A percentile compares a stretch with the other conserved stretches of the same genome.
Evolutionary conservation across 2,797 vertebrate species (phyloP).

Genomic region (Oreonectes daqikongensis): DNA sequence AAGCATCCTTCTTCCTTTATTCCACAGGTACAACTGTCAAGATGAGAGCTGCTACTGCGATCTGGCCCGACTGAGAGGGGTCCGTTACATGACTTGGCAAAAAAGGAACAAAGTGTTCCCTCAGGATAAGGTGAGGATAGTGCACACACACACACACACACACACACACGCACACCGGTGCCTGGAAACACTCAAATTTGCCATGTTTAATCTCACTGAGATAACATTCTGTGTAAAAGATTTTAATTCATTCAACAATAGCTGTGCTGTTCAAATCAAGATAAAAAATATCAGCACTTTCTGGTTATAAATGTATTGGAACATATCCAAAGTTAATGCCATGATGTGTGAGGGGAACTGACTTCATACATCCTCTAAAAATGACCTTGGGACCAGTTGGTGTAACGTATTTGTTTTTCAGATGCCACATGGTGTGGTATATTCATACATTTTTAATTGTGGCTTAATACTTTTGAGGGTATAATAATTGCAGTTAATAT

Average conservation of each 20-base stretch:
- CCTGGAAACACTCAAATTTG: conserved; percentile 9
- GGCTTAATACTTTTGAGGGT: neutral
- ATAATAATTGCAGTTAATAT: neutral
- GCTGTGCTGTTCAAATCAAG: neutral
- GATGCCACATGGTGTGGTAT: neutral
- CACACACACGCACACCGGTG: neutral
- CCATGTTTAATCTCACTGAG: neutral
- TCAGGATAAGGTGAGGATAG: conserved; percentile 87
- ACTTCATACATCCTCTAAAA: neutral
- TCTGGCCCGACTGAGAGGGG: conserved; percentile 90
- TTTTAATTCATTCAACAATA: no score
- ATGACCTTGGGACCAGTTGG: neutral
- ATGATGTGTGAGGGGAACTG: neutral
- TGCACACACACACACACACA: neutral
- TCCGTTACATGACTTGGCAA: conserved; percentile 92
- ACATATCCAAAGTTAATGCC: neutral
- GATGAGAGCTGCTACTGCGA: conserved; percentile 96
- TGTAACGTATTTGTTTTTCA: neutral
- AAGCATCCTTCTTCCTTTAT: conserved; percentile 70
- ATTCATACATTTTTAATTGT: neutral
- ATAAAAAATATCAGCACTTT: neutral
- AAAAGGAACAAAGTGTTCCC: conserved; percentile 90
- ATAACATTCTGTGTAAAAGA: neutral
- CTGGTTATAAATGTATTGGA: neutral
- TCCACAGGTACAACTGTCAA: conserved; percentile 92